Evolutionary conservation across 2,888 invertebrate species (phyloP).

Genomic region (Megaustenia siamemsis): DNA sequence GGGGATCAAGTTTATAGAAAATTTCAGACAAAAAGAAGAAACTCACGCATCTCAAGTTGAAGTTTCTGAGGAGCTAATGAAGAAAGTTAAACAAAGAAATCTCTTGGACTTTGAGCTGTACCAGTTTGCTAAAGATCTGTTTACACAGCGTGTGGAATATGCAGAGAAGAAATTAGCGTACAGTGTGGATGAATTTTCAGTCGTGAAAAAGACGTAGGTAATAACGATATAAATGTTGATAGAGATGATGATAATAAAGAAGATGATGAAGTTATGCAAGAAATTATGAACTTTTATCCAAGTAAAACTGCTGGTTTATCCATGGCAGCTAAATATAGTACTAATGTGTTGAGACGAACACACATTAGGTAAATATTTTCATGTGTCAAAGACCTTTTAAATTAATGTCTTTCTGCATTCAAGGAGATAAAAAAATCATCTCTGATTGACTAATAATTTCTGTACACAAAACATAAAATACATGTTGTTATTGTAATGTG

Average conservation of each 20-base stretch:
- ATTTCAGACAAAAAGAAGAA: slow-evolving; percentile 93
- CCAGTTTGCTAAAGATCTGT: slow-evolving; percentile 92
- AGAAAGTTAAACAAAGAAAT: slow-evolving; percentile 89
- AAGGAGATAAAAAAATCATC: no score
- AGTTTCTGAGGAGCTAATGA: slow-evolving; percentile 87
- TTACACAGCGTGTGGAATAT: slow-evolving; percentile 83
- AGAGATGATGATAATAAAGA: slow-evolving; percentile 32
- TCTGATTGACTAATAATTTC: no score
- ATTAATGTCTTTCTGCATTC: no score
- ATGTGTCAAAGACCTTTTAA: no score
- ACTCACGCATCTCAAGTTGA: slow-evolving; percentile 91
- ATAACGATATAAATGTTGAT: not conserved
- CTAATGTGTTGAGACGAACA: not conserved
- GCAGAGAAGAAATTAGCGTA: slow-evolving; percentile 40
- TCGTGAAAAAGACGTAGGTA: not conserved
- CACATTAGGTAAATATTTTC: no score
- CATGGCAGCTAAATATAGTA: not conserved
- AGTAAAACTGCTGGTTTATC: not conserved
- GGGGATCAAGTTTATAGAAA: slow-evolving; percentile 65
- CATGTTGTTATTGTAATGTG: no score
- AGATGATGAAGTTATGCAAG: not conserved
- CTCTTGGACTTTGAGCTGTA: slow-evolving; percentile 95
- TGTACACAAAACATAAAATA: no score
- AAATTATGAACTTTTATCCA: slow-evolving; percentile 4
- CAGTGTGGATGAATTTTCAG: slow-evolving; percentile 46